Conservation (phyloP, 2,888 invertebrate genomes). For the Copidosoma aretas region DNA sequence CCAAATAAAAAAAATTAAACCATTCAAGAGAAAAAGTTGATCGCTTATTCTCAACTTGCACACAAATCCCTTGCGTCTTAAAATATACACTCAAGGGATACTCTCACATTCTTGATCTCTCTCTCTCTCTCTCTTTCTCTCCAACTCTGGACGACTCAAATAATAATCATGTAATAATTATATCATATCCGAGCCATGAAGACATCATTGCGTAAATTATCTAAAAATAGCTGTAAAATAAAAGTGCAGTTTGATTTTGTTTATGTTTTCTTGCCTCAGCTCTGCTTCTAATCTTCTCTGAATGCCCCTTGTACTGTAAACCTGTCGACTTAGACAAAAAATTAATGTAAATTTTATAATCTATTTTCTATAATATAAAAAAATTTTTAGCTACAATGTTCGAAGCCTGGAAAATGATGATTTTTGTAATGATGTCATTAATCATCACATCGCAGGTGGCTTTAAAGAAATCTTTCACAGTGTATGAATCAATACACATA, state of each 20-base stretch:
- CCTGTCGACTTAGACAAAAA: no score
- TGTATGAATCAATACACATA: background rate
- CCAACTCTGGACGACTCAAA: conserved; percentile 35
- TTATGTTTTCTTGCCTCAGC: background rate
- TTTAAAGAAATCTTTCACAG: no score
- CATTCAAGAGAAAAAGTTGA: conserved; percentile 50
- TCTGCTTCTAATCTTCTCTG: background rate
- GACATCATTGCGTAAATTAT: conserved; percentile 46
- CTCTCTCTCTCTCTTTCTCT: no score
- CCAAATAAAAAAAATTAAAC: conserved; percentile 20
- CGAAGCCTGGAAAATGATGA: no score
- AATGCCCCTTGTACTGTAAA: no score
- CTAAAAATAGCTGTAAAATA: conserved; percentile 41
- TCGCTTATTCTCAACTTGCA: conserved; percentile 36
- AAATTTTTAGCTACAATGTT: no score
- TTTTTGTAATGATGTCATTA: no score
- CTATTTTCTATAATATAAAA: no score
- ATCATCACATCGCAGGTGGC: no score
- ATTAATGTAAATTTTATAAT: no score
- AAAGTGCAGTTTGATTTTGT: conserved; percentile 13
- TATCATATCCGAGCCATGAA: conserved; percentile 70
- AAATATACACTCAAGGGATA: no score
- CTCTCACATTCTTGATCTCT: no score
- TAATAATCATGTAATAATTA: conserved; percentile 61
- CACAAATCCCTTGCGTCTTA: background rate